These are phyloP conservation scores for Arctopsyche grandis DNA, from an alignment of 1,140 invertebrate species.

Conservation along the genomic window DNA sequence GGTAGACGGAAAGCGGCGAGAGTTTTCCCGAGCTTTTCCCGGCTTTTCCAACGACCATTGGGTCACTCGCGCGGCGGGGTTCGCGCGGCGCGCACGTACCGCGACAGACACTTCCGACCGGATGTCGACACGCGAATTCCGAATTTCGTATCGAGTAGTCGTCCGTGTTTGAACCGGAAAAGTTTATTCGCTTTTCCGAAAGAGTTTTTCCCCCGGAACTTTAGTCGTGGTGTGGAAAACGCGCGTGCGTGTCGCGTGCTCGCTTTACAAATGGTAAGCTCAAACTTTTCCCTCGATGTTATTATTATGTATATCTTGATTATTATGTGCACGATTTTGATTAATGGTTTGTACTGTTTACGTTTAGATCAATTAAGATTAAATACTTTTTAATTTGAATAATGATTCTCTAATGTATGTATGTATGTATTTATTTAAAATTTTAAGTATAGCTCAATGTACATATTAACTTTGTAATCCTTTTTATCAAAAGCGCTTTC, in stretches of 20 bases:
- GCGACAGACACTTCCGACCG: neutral
- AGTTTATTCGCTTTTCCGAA: slow-evolving; percentile 17
- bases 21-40: slow-evolving; percentile 26
- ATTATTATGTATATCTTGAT: neutral
- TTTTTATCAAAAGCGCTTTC: too few species aligned
- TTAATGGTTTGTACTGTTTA: too few species aligned
- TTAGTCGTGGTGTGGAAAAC: neutral
- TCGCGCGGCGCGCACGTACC: slow-evolving; percentile 46
- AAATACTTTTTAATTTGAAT: too few species aligned
- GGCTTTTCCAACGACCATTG: neutral
- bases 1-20: neutral
- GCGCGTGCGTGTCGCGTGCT: neutral
- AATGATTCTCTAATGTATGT: too few species aligned
- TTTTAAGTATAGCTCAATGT: too few species aligned
- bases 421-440: too few species aligned
- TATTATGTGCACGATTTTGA: too few species aligned
- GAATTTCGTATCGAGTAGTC: slow-evolving; percentile 19
- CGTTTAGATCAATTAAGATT: too few species aligned
- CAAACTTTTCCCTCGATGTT: neutral
- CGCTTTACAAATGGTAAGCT: neutral
- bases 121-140: neutral
- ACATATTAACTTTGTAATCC: too few species aligned
- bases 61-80: slow-evolving; percentile 44
- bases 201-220: neutral
- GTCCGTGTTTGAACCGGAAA: slow-evolving; percentile 44